Base-by-base conservation (phyloP, 2,113 vertebrate species). In the Hemibates koningsi region DNA sequence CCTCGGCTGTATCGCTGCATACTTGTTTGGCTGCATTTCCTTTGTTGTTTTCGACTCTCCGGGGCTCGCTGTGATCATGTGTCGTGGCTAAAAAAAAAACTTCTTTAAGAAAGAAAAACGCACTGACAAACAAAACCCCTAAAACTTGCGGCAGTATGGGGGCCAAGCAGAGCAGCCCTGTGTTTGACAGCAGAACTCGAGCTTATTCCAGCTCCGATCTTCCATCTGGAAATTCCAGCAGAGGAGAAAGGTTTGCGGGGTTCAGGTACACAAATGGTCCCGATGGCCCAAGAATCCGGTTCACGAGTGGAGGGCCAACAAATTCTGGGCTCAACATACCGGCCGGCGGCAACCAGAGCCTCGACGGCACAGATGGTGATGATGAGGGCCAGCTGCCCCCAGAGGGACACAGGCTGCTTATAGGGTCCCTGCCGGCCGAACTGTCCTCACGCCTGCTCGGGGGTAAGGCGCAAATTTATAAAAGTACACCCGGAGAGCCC, bases 191-290 rank as follows among this genome's bases (percentile, higher is more conserved):
- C 91, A 98, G 98, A 91, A 96, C 98, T 91, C 97, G 98, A 88
- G 98, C 97, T 76, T 99, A 97, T 89, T 99, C 98, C 66, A 97
- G 98, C 91, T 98, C 98, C 34, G 98, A 98, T 79, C 90, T 98
- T 32, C 97, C 97, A 63, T 97, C 97, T 68, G 93, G 94, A 16
- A 93, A 93, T 86, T 38, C 93, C 71, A 53, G 90, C 86, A 94
- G 93, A 6, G 93, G 93, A 27, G 94, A 96, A 7, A 95, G 96
- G 80, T 91, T 96, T 7, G 95, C 96, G 12, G 96, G 94, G 57
- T 95, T 95, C 24, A 93, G 96, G 84, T 97, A 94, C 93, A 95
- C 92, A 29, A 94, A 88, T 29, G 95, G 95, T 56, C 94, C 92
- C 34, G 94, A 94, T 79, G 96, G 71, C 57, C 96, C 95, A 43